phyloP scores from a whole-genome alignment of 2,797 vertebrate species.

The Pampus argenteus region DNA sequence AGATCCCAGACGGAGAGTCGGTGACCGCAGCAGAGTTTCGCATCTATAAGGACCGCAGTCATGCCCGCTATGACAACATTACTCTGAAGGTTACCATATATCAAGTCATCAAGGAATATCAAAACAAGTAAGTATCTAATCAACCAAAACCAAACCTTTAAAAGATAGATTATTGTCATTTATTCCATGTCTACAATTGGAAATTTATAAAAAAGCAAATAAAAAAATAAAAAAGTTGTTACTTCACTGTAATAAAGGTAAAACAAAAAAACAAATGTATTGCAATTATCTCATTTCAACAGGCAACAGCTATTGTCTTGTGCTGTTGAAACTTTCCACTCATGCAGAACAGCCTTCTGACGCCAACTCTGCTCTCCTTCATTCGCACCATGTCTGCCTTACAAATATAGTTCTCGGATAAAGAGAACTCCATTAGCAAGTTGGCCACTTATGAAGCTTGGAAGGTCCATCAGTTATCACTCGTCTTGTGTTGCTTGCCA shows the following conservation, averaged over 20 bases:
- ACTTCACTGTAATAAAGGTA: conserved; percentile 38
- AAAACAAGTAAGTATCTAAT: conserved; percentile 89
- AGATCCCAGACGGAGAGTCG: conserved; percentile 96
- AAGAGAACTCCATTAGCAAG: conserved; percentile 85
- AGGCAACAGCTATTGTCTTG: conserved; percentile 46
- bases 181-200: conserved; percentile 42
- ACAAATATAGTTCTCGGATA: conserved; percentile 85
- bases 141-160: conserved; percentile 1
- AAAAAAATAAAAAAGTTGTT: conserved; percentile 36
- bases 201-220: conserved; percentile 40
- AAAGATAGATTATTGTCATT: background rate
- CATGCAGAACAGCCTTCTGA: conserved; percentile 46
- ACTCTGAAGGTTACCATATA: conserved; percentile 96
- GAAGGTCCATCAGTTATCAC: conserved; percentile 85
- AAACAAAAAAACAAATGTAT: conserved; percentile 1
- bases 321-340: conserved; percentile 55
- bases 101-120: conserved; percentile 97
- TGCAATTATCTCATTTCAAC: conserved; percentile 28
- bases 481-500: conserved; percentile 81
- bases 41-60: conserved; percentile 97
- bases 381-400: conserved; percentile 79
- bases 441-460: conserved; percentile 79
- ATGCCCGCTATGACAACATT: conserved; percentile 93
- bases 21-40: conserved; percentile 98
- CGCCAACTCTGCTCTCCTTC: conserved; percentile 78